Base-by-base conservation (phyloP, 1,140 invertebrate genomes). In the Scaptomyza pallida region DNA sequence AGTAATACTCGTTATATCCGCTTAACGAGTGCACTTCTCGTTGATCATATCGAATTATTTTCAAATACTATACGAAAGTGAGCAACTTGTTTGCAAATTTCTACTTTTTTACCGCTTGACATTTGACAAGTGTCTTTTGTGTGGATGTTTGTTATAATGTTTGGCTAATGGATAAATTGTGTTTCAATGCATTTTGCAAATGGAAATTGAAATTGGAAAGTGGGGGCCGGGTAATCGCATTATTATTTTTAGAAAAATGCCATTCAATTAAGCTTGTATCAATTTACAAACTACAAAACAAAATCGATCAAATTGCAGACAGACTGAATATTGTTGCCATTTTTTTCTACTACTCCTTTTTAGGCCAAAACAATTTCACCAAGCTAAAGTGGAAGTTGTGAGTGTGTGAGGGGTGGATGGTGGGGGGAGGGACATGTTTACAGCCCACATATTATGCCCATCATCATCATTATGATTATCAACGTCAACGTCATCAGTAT, bases 251-350 rank as follows among this genome's bases (percentile, higher is more conserved):
- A 52, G 45, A 41, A 52, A 57, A 47, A 50, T 16, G 33, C 43
- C 13, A 45, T 62, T 55, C 68, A 55, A 60, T 75, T 72, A 75
- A 79, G 72, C 75, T 71, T 74, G 21, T 61, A 52, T 47, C 67
- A 75, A 83, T 83, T 85, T 69, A 79, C 85, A 72, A 85, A 79
- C 0, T 8, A 4, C 0, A 3, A 23, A 23, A 23, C 75, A 83
- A 69, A 83, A 85, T 83, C 80, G 72, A 80, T 83, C 54, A 62
- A 85, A 80, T 71, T 64, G 67, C 50, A 52, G 21, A 13, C 13
- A 51, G n/a, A n/a, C n/a, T n/a, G n/a, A n/a, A 44, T 51, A 61
- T 52, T 52, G 19, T 10, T 17, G 23, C 33, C 17, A 26, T 51
- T 61, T 45, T 30, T 30, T 23, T 3, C 6, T 26, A 4, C 21